phyloP scores from a whole-genome alignment of 2,888 invertebrate genomes.

The Ophion ventricosus region DNA sequence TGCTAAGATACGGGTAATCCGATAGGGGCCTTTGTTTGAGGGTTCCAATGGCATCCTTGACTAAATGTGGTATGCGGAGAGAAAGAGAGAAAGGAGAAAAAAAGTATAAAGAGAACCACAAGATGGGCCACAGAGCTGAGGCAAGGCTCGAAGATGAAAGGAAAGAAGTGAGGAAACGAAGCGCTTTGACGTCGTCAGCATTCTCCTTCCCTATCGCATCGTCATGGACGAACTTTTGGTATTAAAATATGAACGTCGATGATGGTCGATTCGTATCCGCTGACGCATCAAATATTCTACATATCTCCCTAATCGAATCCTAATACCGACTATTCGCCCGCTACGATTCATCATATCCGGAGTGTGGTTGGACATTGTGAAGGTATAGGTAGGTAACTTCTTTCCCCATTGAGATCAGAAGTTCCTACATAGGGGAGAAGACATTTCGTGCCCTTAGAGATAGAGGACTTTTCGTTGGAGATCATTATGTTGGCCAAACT shows the following conservation, averaged over 20 bases:
- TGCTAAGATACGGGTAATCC: background rate
- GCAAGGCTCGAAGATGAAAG: slow-evolving; percentile 24
- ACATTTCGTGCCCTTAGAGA: background rate
- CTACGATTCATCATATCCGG: background rate
- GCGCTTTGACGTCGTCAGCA: slow-evolving; percentile 17
- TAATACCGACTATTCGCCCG: background rate
- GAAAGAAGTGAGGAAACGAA: slow-evolving; percentile 4
- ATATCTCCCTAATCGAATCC: background rate
- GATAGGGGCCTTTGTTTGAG: background rate
- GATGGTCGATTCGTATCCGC: slow-evolving; percentile 27
- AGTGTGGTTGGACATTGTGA: background rate
- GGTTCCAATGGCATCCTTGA: background rate
- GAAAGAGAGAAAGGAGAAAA: background rate
- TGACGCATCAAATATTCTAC: slow-evolving; percentile 24
- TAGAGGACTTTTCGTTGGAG: background rate
- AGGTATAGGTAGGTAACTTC: background rate
- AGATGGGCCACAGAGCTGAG: background rate
- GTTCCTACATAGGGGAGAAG: background rate
- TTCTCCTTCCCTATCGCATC: slow-evolving; percentile 16
- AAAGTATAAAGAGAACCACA: background rate
- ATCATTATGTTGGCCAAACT: background rate
- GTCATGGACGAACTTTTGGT: slow-evolving; percentile 27
- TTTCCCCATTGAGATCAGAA: background rate
- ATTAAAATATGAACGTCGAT: slow-evolving; percentile 49
- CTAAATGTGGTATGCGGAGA: background rate